phyloP scores from a whole-genome alignment of 2,888 invertebrate genomes.

The Calameuta filiformis region DNA sequence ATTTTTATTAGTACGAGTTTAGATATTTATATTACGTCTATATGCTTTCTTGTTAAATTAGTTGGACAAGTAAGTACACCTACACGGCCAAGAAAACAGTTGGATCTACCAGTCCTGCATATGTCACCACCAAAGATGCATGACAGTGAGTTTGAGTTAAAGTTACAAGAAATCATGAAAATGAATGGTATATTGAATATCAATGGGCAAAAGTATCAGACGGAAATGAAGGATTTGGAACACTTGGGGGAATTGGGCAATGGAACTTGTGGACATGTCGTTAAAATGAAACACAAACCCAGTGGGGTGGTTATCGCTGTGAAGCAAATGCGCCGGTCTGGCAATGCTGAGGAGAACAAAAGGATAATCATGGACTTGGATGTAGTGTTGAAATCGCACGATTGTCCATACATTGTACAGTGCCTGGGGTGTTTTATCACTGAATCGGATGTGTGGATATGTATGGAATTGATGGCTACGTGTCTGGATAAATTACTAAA shows the following conservation, averaged over 20 bases:
- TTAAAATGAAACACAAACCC: slow-evolving; percentile 92
- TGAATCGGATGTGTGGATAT: slow-evolving; percentile 98
- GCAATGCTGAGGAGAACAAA: slow-evolving; percentile 97
- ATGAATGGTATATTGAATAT: slow-evolving; percentile 91
- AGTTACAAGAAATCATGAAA: slow-evolving; percentile 92
- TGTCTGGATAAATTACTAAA: slow-evolving; percentile 98
- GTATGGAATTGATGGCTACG: slow-evolving; percentile 99
- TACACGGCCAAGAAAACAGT: slow-evolving; percentile 67
- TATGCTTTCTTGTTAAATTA: slow-evolving; percentile 38
- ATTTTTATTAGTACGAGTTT: too few relatives aligned
- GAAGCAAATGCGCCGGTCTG: slow-evolving; percentile 98
- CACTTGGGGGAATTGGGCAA: slow-evolving; percentile 90
- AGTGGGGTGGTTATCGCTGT: slow-evolving; percentile 92
- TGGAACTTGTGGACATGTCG: slow-evolving; percentile 97
- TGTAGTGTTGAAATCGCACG: slow-evolving; percentile 96
- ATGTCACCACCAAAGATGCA: slow-evolving; percentile 75
- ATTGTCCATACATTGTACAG: slow-evolving; percentile 96
- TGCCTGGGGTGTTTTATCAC: slow-evolving; percentile 98
- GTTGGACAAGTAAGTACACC: slow-evolving; percentile 69
- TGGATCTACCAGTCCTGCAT: slow-evolving; percentile 72
- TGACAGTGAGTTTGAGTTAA: slow-evolving; percentile 76
- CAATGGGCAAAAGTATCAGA: slow-evolving; percentile 81
- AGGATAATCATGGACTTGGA: slow-evolving; percentile 99
- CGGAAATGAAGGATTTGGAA: slow-evolving; percentile 85
- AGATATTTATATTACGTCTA: slow-evolving; percentile 8